Conservation (phyloP, 2,888 invertebrate genomes). For the Chymomyza procnemis region DNA sequence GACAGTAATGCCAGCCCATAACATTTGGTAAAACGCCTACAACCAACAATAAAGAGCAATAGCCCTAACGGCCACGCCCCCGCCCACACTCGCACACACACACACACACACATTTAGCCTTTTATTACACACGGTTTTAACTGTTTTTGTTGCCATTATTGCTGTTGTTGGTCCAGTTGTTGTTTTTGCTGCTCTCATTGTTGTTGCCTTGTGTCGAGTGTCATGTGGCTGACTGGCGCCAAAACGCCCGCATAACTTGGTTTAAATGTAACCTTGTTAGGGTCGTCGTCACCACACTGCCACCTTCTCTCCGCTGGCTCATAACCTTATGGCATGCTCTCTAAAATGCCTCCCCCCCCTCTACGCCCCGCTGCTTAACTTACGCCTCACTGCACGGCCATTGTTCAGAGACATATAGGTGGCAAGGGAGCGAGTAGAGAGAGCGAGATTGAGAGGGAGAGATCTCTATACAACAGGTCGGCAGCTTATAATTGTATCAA, state of each 20-base stretch:
- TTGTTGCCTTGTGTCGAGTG: neutral
- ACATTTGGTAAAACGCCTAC: neutral
- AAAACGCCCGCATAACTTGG: constrained; percentile 40
- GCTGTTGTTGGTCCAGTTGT: neutral
- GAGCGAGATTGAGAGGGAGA: neutral
- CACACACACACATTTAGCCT: neutral
- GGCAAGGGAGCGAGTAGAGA: neutral
- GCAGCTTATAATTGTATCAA: constrained; percentile 59
- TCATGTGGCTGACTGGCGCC: constrained; percentile 26
- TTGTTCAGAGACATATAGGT: neutral
- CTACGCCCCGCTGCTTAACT: neutral
- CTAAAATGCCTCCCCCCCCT: neutral
- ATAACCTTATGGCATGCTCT: neutral
- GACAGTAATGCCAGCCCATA: neutral
- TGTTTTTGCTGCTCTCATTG: neutral
- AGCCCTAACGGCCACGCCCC: neutral
- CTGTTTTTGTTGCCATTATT: neutral
- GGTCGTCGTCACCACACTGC: constrained; percentile 7
- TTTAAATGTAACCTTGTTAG: constrained; percentile 34
- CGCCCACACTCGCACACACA: too few relatives aligned
- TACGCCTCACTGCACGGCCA: constrained; percentile 22
- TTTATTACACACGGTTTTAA: neutral
- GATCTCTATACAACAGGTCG: constrained; percentile 54
- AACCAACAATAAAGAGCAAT: neutral
- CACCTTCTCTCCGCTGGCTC: neutral